Evolutionary conservation across 53 echinoderm and acorn worm species (phyloP).

Genomic region (Zoroaster sp.): DNA sequence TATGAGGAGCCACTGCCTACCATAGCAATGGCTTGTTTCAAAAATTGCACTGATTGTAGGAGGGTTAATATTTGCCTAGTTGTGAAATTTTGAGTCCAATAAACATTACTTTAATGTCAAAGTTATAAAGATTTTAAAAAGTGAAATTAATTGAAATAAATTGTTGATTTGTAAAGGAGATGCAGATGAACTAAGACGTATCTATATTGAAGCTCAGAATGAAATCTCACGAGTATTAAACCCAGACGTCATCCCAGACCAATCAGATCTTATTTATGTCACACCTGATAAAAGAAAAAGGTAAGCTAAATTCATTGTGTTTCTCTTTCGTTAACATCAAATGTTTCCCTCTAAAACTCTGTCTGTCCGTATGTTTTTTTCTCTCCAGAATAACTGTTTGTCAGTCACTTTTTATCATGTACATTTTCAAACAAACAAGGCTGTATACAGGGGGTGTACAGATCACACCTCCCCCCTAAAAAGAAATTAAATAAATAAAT

Average conservation of each 20-base stretch:
- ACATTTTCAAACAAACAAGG: too few relatives aligned
- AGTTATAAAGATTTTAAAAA: neutral
- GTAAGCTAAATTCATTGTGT: neutral
- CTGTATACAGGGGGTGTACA: too few relatives aligned
- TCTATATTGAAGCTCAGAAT: constrained; percentile 74
- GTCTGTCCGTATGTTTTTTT: too few relatives aligned
- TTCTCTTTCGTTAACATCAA: neutral
- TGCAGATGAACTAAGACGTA: constrained; percentile 20
- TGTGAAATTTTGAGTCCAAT: too few relatives aligned
- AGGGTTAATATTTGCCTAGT: too few relatives aligned
- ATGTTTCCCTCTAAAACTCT: neutral
- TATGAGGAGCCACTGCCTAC: too few relatives aligned
- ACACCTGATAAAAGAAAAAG: neutral
- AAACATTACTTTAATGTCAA: neutral
- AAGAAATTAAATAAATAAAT: too few relatives aligned
- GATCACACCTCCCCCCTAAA: too few relatives aligned
- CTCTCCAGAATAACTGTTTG: too few relatives aligned
- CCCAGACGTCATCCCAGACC: constrained; percentile 60
- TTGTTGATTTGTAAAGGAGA: constrained; percentile 16
- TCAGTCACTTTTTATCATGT: too few relatives aligned
- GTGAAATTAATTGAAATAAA: neutral
- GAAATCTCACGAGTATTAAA: constrained; percentile 84
- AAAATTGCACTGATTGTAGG: too few relatives aligned
- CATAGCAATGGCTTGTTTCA: too few relatives aligned
- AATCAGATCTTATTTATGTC: constrained; percentile 1